Evolutionary conservation across 2,888 invertebrate genomes (phyloP).

Genomic region (Tenthredo scrophulariae): DNA sequence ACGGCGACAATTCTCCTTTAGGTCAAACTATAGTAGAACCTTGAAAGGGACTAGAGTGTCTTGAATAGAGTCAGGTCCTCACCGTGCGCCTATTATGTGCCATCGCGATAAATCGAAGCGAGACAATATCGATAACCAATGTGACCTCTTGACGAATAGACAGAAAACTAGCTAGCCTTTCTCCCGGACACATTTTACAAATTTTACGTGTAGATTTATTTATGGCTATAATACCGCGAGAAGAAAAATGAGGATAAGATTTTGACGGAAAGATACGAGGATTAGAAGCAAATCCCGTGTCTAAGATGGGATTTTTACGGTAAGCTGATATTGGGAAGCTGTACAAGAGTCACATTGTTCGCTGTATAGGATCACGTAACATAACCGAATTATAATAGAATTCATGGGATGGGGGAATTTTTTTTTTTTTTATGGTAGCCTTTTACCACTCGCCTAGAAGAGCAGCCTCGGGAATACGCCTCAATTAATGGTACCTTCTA

Average conservation of each 20-base stretch:
- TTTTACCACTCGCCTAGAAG: background rate
- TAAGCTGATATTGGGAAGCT: conserved; percentile 30
- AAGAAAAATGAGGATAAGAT: background rate
- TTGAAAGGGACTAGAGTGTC: conserved; percentile 32
- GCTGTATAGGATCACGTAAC: background rate
- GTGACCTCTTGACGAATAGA: conserved; percentile 15
- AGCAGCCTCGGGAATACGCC: background rate
- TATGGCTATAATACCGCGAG: background rate
- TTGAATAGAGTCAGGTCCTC: conserved; percentile 27
- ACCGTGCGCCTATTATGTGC: conserved; percentile 31
- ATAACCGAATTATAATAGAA: conserved; percentile 6
- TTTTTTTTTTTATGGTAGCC: background rate
- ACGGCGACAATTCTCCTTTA: conserved; percentile 20
- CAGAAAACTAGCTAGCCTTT: background rate
- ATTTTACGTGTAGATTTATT: conserved; percentile 5
- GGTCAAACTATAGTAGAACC: conserved; percentile 5
- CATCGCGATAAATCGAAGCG: background rate
- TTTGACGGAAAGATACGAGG: background rate
- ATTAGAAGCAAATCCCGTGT: background rate
- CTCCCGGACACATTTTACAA: background rate
- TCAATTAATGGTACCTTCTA: background rate
- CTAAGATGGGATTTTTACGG: background rate
- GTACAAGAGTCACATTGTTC: conserved; percentile 22
- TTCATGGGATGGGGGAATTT: background rate
- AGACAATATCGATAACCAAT: conserved; percentile 52